Conservation (phyloP, 2,888 invertebrate species). For the Cephalotes varians region DNA sequence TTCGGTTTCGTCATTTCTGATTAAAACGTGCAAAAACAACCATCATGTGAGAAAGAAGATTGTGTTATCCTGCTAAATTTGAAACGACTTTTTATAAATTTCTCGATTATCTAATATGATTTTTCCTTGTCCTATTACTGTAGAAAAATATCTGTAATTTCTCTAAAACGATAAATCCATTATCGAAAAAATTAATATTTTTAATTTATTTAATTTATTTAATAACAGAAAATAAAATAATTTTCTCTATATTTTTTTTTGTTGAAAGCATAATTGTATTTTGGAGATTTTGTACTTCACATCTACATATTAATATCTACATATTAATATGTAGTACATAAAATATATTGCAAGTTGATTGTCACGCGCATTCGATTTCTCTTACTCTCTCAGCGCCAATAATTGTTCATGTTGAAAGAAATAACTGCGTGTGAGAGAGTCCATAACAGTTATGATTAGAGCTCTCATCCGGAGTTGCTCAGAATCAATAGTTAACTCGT, state of each 20-base stretch:
- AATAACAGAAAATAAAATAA: not conserved
- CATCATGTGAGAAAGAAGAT: constrained; percentile 19
- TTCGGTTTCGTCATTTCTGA: constrained; percentile 54
- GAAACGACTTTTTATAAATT: constrained; percentile 18
- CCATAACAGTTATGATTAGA: constrained; percentile 60
- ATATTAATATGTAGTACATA: not conserved
- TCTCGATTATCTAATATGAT: constrained; percentile 7
- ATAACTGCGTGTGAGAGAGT: constrained; percentile 17
- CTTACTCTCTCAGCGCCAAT: not conserved
- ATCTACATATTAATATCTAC: not conserved
- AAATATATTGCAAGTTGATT: not conserved
- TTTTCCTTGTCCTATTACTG: not conserved
- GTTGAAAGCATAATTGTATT: not conserved
- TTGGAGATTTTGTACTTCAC: not conserved
- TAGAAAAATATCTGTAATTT: not conserved
- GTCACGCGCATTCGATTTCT: not conserved
- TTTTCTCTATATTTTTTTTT: not conserved
- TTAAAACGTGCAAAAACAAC: constrained; percentile 62
- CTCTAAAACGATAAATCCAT: not conserved
- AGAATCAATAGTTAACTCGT: constrained; percentile 72
- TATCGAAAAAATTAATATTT: not conserved
- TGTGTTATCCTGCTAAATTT: constrained; percentile 1
- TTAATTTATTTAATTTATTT: not conserved
- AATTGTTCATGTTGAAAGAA: constrained; percentile 29
- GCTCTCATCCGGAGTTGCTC: constrained; percentile 30